phyloP scores from a whole-genome alignment of 35 echinoderm and acorn worm genomes.

The Apostichopus japonicus region DNA sequence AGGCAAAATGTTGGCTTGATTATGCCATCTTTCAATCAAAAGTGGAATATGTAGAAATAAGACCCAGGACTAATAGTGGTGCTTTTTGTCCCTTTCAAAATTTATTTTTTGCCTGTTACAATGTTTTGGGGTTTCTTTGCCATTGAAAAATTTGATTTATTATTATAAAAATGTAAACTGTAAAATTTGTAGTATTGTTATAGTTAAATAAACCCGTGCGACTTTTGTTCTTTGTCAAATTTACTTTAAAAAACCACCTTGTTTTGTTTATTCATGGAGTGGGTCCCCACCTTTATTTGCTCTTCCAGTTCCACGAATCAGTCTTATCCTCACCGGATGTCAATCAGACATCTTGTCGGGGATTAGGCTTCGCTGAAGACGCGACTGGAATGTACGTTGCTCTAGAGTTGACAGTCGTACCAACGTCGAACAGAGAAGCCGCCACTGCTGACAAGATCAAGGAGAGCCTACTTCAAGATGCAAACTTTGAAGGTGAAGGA shows the following conservation, averaged over 20 bases:
- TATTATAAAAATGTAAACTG: too few relatives aligned
- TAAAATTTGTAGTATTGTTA: too few relatives aligned
- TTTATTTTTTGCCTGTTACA: too few relatives aligned
- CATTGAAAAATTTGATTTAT: too few relatives aligned
- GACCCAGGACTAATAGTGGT: too few relatives aligned
- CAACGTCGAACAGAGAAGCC: neutral
- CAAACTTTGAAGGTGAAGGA: neutral
- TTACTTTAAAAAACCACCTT: neutral
- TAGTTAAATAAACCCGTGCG: too few relatives aligned
- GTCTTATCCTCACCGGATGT: neutral
- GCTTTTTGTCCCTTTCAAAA: too few relatives aligned
- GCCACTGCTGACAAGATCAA: neutral
- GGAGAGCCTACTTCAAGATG: neutral
- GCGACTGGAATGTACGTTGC: neutral
- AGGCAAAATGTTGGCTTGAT: too few relatives aligned
- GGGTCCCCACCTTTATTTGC: neutral
- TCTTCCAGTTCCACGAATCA: neutral
- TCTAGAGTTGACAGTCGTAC: neutral
- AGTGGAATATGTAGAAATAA: too few relatives aligned
- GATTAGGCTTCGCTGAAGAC: neutral
- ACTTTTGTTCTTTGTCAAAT: too few relatives aligned
- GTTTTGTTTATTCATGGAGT: neutral
- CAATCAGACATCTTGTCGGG: neutral
- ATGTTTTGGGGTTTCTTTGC: too few relatives aligned
- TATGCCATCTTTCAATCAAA: too few relatives aligned